Evolutionary conservation across 1,140 invertebrate genomes (phyloP).

Genomic region (Drosophila lini): DNA sequence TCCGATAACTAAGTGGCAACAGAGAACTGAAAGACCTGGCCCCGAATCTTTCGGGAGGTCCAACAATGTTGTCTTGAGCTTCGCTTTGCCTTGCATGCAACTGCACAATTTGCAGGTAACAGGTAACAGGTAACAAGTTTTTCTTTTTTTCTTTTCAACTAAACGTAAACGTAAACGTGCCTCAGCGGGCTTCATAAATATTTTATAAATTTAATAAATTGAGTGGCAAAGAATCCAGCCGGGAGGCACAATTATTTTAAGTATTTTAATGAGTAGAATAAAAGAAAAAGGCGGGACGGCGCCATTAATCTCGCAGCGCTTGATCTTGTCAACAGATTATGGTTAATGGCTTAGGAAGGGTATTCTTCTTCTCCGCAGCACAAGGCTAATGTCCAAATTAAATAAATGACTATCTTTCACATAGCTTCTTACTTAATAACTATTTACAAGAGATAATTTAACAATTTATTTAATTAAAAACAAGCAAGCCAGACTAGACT

Average conservation of each 20-base stretch:
- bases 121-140: constrained; percentile 40
- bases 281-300: constrained; percentile 7
- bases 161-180: constrained; percentile 30
- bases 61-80: constrained; percentile 29
- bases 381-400: constrained; percentile 3
- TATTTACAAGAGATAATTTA: constrained; percentile 15
- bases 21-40: constrained; percentile 4
- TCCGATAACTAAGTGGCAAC: constrained; percentile 37
- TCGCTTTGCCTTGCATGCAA: constrained; percentile 29
- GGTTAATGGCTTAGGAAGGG: constrained; percentile 15
- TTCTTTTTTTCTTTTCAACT: constrained; percentile 1
- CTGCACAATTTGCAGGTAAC: constrained; percentile 30
- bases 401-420: constrained; percentile 20
- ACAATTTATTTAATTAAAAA: constrained; percentile 14
- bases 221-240: constrained; percentile 39
- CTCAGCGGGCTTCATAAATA: constrained; percentile 36
- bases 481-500: neutral
- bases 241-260: constrained; percentile 21
- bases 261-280: constrained; percentile 26
- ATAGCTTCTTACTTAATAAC: constrained; percentile 6
- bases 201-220: constrained; percentile 53
- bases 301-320: neutral
- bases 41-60: constrained; percentile 41
- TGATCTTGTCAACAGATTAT: constrained; percentile 38
- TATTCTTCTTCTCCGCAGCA: neutral